Evolutionary conservation across 2,113 vertebrate genomes (phyloP).

Genomic region (Chionis minor): DNA sequence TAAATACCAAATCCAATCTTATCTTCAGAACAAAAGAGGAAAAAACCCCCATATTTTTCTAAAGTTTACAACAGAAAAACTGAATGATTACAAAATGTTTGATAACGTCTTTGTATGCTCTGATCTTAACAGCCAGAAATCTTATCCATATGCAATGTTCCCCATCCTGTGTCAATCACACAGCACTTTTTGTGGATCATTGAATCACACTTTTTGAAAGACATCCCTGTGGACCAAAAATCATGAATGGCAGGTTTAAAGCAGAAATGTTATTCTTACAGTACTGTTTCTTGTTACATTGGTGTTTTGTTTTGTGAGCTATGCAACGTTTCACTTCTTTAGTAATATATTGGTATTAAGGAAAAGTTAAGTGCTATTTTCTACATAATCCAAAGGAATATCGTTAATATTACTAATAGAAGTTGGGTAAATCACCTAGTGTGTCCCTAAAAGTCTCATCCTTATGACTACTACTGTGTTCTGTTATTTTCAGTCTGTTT

Average conservation of each 20-base stretch:
- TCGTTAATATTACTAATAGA: not conserved
- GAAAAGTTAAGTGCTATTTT: not conserved
- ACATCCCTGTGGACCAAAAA: not conserved
- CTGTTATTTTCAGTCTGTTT: not conserved
- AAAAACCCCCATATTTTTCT: fast-evolving
- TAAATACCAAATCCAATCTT: not conserved
- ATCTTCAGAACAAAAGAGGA: not conserved
- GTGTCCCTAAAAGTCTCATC: not conserved
- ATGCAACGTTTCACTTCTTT: not conserved
- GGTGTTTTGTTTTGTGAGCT: not conserved
- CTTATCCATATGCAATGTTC: not conserved
- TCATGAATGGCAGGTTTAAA: not conserved
- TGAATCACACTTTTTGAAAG: not conserved
- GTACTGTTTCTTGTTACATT: not conserved
- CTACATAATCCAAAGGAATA: not conserved
- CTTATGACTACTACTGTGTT: not conserved
- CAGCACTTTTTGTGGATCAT: not conserved
- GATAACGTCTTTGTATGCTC: not conserved
- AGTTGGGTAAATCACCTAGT: not conserved
- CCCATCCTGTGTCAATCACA: not conserved
- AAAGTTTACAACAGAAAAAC: not conserved
- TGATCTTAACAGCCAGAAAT: not conserved
- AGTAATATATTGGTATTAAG: not conserved
- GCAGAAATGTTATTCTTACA: not conserved
- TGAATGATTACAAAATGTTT: not conserved